Base-by-base conservation (phyloP, 2,113 vertebrate genomes). In the Rostratula benghalensis region DNA sequence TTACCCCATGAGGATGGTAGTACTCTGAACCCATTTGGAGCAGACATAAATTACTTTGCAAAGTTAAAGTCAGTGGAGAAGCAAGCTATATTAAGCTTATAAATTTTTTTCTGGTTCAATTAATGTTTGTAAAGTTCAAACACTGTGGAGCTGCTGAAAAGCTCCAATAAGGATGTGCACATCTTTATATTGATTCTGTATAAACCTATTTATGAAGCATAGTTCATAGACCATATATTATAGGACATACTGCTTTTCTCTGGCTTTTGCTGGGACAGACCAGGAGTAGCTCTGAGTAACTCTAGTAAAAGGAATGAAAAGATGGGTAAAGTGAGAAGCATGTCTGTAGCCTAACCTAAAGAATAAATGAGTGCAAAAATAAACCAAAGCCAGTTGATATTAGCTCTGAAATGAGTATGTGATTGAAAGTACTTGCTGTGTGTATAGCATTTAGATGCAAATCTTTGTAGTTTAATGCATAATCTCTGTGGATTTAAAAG, bases 1-100 rank as follows among this genome's bases (percentile, higher is more conserved):
- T 81, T 69, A 75, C 65, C 94, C 53, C 83, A 53, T 31, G 95
- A 91, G 90, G 59, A 79, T 15, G 33, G 57, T 5, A 22, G 35
- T n/a, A 14, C 46, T 82, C 83, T 87, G 77, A 91, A 65, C 61
- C 82, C 61, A 39, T 83, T 89, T 83, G 90, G 88, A 95, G 77
- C 53, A 79, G 35, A 60, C 54, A 70, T 92, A 87, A 96, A 86
- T 92, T 92, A 90, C 64, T 92, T 88, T 19, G 31, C 68, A 45
- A 63, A 89, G 65, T 57, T 89, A 60, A 76, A 90, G 19, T 48
- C 39, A 41, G 53, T 33, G 57, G 48, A 87, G 60, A 75, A 81
- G 41, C 60, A 57, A 53, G 48, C 61, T 60, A 27, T 81, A 41
- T 54, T 79, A 81, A 71, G 41, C 24, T 75, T 74, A 43, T 28